These are phyloP conservation scores for Melanocharis versteri DNA, from an alignment of 2,113 vertebrate species.

Conservation along the genomic window DNA sequence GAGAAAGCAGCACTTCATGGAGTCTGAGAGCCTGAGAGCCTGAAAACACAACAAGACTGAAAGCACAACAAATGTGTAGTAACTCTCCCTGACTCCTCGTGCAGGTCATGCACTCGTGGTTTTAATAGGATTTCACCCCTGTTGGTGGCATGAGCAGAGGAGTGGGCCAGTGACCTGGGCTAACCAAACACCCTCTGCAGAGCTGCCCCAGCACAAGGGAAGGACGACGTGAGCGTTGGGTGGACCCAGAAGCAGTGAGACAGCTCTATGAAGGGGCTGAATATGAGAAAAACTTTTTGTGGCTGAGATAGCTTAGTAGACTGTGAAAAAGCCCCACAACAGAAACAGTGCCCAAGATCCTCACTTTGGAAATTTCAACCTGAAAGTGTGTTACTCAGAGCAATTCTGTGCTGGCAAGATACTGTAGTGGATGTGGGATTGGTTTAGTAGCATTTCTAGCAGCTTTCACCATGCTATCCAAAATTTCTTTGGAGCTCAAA, in stretches of 20 bases:
- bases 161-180: not conserved
- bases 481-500: not conserved
- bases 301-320: not conserved
- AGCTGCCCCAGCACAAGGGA: not conserved
- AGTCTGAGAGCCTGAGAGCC: not conserved
- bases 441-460: not conserved
- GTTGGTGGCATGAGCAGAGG: not conserved
- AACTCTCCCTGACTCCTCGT: not conserved
- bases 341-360: not conserved
- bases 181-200: not conserved
- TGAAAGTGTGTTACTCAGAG: not conserved
- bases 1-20: not conserved
- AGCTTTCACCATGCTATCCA: not conserved
- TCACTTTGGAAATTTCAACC: not conserved
- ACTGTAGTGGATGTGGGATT: not conserved
- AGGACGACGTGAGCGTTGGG: fast-evolving
- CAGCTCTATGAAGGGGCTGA: not conserved
- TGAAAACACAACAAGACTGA: not conserved
- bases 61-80: not conserved
- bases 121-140: not conserved
- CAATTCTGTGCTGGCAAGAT: not conserved
- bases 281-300: not conserved
- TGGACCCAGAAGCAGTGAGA: not conserved
- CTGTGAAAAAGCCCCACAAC: not conserved
- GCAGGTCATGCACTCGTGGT: fast-evolving